Percentiles rank a stretch among this genome's conserved stretches.
These are phyloP conservation scores for Pollenia amentaria DNA, from an alignment of 2,888 invertebrate genomes.

Conservation along the genomic window DNA sequence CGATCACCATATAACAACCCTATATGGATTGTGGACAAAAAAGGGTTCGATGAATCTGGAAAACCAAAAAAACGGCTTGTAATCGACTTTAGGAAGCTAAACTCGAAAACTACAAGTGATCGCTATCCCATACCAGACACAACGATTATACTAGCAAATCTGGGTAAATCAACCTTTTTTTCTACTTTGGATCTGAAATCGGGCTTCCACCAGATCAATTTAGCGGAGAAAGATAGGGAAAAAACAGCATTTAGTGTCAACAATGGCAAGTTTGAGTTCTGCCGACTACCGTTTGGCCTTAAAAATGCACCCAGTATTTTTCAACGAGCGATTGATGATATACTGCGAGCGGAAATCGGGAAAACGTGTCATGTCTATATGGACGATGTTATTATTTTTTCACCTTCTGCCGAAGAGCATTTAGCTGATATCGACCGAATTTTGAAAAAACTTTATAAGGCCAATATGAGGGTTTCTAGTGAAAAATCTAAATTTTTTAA, in stretches of 20 bases:
- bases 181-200: too few species aligned
- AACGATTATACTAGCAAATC: neutral
- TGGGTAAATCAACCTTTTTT: neutral
- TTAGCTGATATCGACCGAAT: conserved; percentile 48
- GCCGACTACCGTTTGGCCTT: conserved; percentile 81
- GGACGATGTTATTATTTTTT: conserved; percentile 66
- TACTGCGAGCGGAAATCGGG: conserved; percentile 67
- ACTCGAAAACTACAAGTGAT: too few species aligned
- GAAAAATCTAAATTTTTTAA: too few species aligned
- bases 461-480: too few species aligned
- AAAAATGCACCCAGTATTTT: conserved; percentile 83
- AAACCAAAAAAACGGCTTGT: too few species aligned
- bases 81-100: too few species aligned
- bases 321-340: conserved; percentile 61
- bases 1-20: too few species aligned
- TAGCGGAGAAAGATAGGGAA: conserved; percentile 73
- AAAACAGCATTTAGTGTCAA: conserved; percentile 82
- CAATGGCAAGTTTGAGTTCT: conserved; percentile 80
- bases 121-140: too few species aligned
- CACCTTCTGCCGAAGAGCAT: conserved; percentile 35
- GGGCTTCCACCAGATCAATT: too few species aligned
- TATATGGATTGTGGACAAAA: too few species aligned
- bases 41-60: too few species aligned
- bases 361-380: conserved; percentile 69
- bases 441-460: conserved; percentile 31